Percentiles rank a stretch among this genome's conserved stretches.
Evolutionary conservation across 2,797 vertebrate genomes (phyloP).

Genomic region (Heliangelus exortis): DNA sequence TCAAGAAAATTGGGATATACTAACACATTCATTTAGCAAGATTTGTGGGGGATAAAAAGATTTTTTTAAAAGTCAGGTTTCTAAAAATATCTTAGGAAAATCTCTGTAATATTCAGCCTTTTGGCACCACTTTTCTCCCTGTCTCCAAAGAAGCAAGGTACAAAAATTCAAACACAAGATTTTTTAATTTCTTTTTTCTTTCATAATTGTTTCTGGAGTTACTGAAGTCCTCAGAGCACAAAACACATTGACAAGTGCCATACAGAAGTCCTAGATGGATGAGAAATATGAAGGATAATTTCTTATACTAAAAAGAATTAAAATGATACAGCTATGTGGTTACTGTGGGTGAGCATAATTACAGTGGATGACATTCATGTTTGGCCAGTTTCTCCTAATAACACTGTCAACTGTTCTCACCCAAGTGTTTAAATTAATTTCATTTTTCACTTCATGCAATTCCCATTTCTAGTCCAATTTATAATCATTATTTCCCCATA

Average conservation of each 20-base stretch:
- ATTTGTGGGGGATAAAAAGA: background rate
- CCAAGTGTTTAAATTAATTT: background rate
- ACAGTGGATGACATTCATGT: background rate
- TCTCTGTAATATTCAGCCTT: background rate
- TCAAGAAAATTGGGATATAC: background rate
- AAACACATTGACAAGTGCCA: background rate
- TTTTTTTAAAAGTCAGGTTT: background rate
- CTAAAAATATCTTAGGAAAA: background rate
- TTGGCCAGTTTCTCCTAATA: constrained; percentile 5
- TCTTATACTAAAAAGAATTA: background rate
- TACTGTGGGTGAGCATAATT: background rate
- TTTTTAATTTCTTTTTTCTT: background rate
- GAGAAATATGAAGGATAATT: background rate
- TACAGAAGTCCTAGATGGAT: background rate
- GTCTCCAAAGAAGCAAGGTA: background rate
- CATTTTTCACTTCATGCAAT: constrained; percentile 43
- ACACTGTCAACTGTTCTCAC: background rate
- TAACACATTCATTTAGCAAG: background rate
- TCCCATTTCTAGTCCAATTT: background rate
- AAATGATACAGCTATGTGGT: background rate
- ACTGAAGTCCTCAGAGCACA: background rate
- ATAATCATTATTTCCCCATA: constrained; percentile 2
- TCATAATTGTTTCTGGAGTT: background rate
- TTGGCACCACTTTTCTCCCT: background rate
- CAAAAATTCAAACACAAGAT: background rate